Conservation (phyloP, 2,797 vertebrate genomes). For the Threskiornis aethiopicus region DNA sequence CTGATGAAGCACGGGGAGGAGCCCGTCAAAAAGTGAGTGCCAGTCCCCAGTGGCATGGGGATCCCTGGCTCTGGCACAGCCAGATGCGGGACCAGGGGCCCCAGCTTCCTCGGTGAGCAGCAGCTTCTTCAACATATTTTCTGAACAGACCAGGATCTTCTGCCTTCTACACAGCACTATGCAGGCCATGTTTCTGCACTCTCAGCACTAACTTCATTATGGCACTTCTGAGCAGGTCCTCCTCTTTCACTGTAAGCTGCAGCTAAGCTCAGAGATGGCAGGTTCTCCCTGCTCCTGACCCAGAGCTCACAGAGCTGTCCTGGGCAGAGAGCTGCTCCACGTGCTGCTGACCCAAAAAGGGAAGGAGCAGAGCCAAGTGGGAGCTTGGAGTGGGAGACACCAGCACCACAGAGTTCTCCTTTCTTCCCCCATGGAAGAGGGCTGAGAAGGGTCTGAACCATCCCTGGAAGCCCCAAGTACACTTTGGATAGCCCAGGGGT, state of each 20-base stretch:
- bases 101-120: background rate
- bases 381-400: background rate
- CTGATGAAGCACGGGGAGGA: constrained; percentile 96
- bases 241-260: background rate
- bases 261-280: background rate
- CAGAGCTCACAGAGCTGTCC: background rate
- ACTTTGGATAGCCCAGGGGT: background rate
- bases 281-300: background rate
- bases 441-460: background rate
- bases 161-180: background rate
- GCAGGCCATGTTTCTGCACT: background rate
- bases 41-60: background rate
- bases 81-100: background rate
- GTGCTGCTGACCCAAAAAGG: background rate
- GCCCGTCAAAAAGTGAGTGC: constrained; percentile 88
- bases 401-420: background rate
- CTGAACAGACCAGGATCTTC: background rate
- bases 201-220: background rate
- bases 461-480: background rate
- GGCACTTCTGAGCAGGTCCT: background rate
- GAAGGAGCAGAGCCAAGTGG: background rate
- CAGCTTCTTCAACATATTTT: background rate
- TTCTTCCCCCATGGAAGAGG: background rate
- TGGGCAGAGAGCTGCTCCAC: background rate
- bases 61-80: background rate